phyloP scores from a whole-genome alignment of 2,797 vertebrate genomes.

The Pangasius djambal region DNA sequence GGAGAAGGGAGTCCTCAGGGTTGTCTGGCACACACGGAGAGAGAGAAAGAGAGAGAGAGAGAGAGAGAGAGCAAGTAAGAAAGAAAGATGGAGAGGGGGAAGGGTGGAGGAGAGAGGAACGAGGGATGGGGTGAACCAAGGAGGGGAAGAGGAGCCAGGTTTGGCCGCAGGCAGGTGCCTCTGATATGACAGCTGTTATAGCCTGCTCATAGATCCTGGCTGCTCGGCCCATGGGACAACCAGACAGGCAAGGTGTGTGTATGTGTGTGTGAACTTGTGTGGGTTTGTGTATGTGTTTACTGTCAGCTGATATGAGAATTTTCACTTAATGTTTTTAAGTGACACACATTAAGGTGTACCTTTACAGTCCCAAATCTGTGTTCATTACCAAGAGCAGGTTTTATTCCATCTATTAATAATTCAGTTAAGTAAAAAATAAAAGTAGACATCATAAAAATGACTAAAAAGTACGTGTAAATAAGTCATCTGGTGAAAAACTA shows the following conservation, averaged over 20 bases:
- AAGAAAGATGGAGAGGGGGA: neutral
- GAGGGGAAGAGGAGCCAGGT: conserved; percentile 30
- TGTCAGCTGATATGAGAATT: conserved; percentile 5
- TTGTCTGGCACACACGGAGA: conserved; percentile 52
- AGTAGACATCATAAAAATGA: neutral
- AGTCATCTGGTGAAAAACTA: neutral
- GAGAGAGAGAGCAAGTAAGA: neutral
- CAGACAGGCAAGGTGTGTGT: conserved; percentile 28
- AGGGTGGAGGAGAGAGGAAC: conserved; percentile 9
- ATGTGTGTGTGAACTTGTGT: conserved; percentile 28
- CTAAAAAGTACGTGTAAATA: neutral
- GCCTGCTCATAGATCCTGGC: conserved; percentile 44
- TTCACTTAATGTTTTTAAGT: conserved; percentile 4
- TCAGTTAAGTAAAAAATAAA: neutral
- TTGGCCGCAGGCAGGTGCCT: conserved; percentile 58
- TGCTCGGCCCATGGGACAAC: conserved; percentile 37
- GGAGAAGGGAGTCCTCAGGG: conserved; percentile 53
- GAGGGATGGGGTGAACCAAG: conserved; percentile 20
- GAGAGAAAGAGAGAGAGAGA: neutral
- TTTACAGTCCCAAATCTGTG: neutral
- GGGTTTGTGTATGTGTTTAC: conserved; percentile 8
- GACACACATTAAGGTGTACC: neutral
- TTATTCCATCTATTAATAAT: neutral
- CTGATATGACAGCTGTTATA: conserved; percentile 59
- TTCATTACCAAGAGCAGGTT: neutral